Percentiles rank a stretch among this genome's conserved stretches.
Evolutionary conservation across 2,888 invertebrate species (phyloP).

Genomic region (Idaea biselata): DNA sequence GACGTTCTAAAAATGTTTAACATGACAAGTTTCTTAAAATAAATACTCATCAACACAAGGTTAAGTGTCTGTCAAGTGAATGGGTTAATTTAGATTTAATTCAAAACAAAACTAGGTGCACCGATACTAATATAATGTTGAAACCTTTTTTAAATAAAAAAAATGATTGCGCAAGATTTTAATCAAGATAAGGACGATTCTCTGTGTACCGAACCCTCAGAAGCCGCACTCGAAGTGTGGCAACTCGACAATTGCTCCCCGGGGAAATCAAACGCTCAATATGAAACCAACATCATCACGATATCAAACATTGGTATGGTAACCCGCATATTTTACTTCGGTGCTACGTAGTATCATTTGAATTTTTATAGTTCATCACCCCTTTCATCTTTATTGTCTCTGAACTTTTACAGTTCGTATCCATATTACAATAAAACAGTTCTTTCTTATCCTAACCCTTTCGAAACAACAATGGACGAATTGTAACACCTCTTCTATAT

Average conservation of each 20-base stretch:
- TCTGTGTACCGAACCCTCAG: constrained; percentile 23
- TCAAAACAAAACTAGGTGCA: neutral
- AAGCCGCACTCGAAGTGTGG: constrained; percentile 28
- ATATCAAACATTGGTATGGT: constrained; percentile 5
- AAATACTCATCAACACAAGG: neutral
- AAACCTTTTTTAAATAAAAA: constrained; percentile 19
- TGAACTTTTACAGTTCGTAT: neutral
- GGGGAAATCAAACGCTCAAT: constrained; percentile 53
- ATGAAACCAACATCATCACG: constrained; percentile 4
- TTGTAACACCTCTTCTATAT: constrained; percentile 36
- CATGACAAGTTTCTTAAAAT: neutral
- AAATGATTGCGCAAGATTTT: constrained; percentile 55
- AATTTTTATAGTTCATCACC: neutral
- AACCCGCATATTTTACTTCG: neutral
- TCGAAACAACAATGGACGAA: constrained; percentile 28
- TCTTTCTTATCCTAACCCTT: constrained; percentile 2
- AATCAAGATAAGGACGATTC: constrained; percentile 53
- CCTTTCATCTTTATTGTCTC: neutral
- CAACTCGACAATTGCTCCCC: constrained; percentile 49
- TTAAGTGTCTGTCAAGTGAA: neutral
- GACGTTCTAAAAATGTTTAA: neutral
- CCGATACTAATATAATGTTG: neutral
- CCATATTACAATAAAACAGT: neutral
- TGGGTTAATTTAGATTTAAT: neutral
- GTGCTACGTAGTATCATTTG: constrained; percentile 3